Conservation (phyloP, 2,113 vertebrate species). For the Rhinogobius similis region DNA sequence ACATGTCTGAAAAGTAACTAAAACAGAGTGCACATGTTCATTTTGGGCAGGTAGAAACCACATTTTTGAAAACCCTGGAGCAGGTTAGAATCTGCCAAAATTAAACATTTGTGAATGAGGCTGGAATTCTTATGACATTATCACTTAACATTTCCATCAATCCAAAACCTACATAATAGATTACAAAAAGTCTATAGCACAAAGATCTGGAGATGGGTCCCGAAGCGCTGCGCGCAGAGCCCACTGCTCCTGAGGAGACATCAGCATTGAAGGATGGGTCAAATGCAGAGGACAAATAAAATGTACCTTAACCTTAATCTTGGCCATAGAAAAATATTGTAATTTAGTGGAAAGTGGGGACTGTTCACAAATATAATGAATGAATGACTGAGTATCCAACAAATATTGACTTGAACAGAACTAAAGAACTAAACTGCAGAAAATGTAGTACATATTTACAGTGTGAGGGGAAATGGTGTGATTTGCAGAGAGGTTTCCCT, state of each 20-base stretch:
- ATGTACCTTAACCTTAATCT: no score
- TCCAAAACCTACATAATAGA: no score
- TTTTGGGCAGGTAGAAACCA: not conserved
- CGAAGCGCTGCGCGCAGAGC: no score
- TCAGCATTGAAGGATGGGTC: no score
- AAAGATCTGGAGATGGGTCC: no score
- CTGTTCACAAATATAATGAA: not conserved
- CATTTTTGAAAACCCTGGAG: not conserved
- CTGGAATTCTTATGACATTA: not conserved
- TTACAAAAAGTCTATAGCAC: no score
- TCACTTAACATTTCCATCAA: no score
- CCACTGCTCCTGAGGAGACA: no score
- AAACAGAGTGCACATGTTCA: not conserved
- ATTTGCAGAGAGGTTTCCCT: slow-evolving; percentile 51
- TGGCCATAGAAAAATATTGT: no score
- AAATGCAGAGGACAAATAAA: no score
- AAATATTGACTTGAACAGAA: not conserved
- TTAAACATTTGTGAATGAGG: not conserved
- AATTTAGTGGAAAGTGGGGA: not conserved
- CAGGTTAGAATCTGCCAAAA: no score
- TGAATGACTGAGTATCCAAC: not conserved
- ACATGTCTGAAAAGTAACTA: not conserved
- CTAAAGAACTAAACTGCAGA: not conserved
- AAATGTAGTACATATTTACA: not conserved
- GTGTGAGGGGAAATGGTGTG: not conserved